Percentiles rank a stretch among this genome's conserved stretches.
Evolutionary conservation across 2,888 invertebrate species (phyloP).

Genomic region (Macrosoma leucophasiata): DNA sequence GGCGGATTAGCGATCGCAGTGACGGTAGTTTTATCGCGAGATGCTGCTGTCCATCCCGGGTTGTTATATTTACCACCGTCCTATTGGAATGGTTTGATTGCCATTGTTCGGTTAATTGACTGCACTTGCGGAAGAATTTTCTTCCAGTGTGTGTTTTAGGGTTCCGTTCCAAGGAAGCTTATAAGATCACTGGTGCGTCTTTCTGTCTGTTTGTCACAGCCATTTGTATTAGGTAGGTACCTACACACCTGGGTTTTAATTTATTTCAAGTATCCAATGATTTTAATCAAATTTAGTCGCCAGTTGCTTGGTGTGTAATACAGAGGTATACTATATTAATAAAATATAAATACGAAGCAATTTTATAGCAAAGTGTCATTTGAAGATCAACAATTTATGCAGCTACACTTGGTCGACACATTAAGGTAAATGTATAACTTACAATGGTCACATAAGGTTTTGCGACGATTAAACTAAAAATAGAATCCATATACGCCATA

Average conservation of each 20-base stretch:
- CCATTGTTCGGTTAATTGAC: no score
- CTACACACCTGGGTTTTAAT: background rate
- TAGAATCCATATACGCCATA: constrained; percentile 22
- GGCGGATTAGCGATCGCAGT: no score
- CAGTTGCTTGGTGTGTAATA: background rate
- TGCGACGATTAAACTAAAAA: constrained; percentile 21
- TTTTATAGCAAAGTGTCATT: background rate
- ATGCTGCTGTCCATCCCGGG: no score
- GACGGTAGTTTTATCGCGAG: no score
- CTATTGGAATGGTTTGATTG: background rate
- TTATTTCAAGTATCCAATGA: background rate
- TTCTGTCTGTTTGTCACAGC: background rate
- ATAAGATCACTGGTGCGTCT: background rate
- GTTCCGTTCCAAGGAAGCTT: background rate
- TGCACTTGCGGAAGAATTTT: no score
- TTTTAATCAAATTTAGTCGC: no score
- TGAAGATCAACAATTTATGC: background rate
- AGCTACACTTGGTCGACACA: background rate
- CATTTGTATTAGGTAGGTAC: background rate
- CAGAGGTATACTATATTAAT: background rate
- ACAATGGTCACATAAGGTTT: constrained; percentile 6
- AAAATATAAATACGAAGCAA: background rate
- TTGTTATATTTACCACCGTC: no score
- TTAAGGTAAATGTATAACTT: constrained; percentile 15
- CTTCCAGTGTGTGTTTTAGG: background rate